Evolutionary conservation across 2,888 invertebrate species (phyloP).

Genomic region (Parnassius smintheus): DNA sequence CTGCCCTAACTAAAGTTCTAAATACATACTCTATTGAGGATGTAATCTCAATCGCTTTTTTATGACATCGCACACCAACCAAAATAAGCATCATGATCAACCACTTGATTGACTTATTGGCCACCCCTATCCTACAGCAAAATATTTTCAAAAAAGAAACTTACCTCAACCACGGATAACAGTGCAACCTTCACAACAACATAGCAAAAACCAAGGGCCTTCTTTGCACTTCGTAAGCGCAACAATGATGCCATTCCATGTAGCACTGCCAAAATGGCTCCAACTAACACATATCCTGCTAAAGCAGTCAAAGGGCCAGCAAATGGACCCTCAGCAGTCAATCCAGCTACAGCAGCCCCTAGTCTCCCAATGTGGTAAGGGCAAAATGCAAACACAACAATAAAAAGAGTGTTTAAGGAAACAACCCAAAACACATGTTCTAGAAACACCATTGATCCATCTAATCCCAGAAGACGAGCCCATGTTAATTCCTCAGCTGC

Average conservation of each 20-base stretch:
- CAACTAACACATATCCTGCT: constrained; percentile 96
- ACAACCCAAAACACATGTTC: constrained; percentile 99
- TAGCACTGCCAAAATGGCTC: constrained; percentile 88
- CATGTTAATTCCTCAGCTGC: constrained; percentile 99
- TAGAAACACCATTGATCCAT: constrained; percentile 97
- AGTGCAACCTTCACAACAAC: constrained; percentile 95
- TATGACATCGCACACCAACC: no score
- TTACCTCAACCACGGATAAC: constrained; percentile 96
- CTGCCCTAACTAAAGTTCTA: no score
- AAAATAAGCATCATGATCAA: no score
- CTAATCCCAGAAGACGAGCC: constrained; percentile 97
- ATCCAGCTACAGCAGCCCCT: constrained; percentile 84
- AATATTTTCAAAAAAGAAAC: constrained; percentile 32
- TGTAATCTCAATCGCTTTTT: no score
- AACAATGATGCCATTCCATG: constrained; percentile 92
- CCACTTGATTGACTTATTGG: no score
- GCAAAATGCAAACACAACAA: constrained; percentile 97
- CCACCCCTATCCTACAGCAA: not conserved
- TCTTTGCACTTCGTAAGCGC: constrained; percentile 89
- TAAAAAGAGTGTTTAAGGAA: constrained; percentile 97
- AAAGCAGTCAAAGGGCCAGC: constrained; percentile 96
- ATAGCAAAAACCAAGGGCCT: constrained; percentile 95
- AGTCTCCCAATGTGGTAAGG: constrained; percentile 97
- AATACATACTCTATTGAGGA: no score
- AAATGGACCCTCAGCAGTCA: constrained; percentile 87